These are phyloP conservation scores for Mactra quadrangularis DNA, from an alignment of 1,140 invertebrate genomes.

Conservation along the genomic window DNA sequence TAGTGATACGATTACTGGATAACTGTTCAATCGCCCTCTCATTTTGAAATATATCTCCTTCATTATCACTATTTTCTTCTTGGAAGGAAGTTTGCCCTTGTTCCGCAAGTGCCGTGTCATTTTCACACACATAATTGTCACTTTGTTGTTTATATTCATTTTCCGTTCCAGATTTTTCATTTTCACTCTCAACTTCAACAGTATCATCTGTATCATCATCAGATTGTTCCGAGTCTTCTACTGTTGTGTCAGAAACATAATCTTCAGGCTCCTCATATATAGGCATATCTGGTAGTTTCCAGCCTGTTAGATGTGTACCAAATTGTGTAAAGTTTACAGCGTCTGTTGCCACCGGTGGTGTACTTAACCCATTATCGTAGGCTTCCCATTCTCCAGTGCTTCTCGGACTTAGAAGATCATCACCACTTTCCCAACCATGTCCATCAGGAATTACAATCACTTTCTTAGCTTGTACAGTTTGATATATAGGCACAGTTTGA, in stretches of 20 bases:
- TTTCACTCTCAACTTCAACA: not conserved
- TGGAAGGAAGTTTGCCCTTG: constrained; percentile 13
- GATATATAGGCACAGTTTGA: constrained; percentile 47
- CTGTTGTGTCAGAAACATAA: constrained; percentile 22
- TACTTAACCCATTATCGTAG: constrained; percentile 47
- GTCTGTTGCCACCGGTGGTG: constrained; percentile 37
- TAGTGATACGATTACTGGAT: not conserved
- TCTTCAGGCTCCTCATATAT: constrained; percentile 40
- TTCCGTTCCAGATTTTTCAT: not conserved
- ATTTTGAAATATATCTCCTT: not conserved
- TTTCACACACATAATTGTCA: not conserved
- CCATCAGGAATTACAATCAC: constrained; percentile 42
- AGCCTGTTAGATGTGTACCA: constrained; percentile 35
- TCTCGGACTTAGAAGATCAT: constrained; percentile 41
- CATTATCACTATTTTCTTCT: not conserved
- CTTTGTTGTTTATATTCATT: not conserved
- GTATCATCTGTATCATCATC: constrained; percentile 2
- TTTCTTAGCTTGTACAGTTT: constrained; percentile 34
- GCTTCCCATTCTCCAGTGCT: constrained; percentile 43
- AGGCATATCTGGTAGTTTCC: constrained; percentile 39
- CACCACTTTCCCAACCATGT: constrained; percentile 55
- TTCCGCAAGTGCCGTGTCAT: constrained; percentile 18
- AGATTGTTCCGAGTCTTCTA: not conserved
- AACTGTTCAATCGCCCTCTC: not conserved
- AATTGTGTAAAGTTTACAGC: constrained; percentile 25